A percentile compares a stretch with the other conserved stretches of the same genome.
phyloP scores from a whole-genome alignment of 2,888 invertebrate species.

The Cordilura impudica region DNA sequence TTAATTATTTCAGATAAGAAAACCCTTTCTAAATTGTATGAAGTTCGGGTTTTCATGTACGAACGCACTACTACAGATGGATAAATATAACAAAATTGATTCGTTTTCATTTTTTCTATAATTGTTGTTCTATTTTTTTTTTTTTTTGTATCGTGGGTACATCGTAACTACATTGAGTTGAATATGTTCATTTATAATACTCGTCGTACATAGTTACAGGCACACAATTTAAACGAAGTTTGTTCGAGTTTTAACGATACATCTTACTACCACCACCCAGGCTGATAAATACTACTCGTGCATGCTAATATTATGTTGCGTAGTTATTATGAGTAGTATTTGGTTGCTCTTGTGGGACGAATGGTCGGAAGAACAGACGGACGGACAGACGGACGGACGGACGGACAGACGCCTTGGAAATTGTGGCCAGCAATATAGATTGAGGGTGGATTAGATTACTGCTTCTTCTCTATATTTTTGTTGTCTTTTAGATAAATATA shows the following conservation, averaged over 20 bases:
- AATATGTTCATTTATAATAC: background rate
- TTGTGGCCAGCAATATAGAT: constrained; percentile 20
- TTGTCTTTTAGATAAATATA: background rate
- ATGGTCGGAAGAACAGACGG: background rate
- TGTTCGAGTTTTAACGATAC: background rate
- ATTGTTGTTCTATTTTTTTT: background rate
- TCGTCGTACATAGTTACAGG: background rate
- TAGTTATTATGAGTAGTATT: background rate
- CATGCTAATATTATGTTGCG: background rate
- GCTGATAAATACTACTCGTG: background rate
- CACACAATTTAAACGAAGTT: background rate
- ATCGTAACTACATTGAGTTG: background rate
- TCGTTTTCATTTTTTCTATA: constrained; percentile 28
- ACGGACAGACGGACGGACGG: background rate
- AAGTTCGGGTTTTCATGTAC: background rate
- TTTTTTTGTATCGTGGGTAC: background rate
- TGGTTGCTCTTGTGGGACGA: background rate
- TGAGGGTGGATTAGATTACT: constrained; percentile 43
- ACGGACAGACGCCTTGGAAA: constrained; percentile 12
- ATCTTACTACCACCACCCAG: background rate
- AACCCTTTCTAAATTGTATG: background rate
- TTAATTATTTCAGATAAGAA: no score
- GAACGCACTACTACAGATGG: constrained; percentile 24
- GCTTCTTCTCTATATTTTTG: background rate
- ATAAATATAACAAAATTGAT: background rate